Percentiles rank a stretch among this genome's conserved stretches.
These are phyloP conservation scores for Lamellibrachia columna DNA, from an alignment of 2,888 invertebrate species.

Conservation along the genomic window DNA sequence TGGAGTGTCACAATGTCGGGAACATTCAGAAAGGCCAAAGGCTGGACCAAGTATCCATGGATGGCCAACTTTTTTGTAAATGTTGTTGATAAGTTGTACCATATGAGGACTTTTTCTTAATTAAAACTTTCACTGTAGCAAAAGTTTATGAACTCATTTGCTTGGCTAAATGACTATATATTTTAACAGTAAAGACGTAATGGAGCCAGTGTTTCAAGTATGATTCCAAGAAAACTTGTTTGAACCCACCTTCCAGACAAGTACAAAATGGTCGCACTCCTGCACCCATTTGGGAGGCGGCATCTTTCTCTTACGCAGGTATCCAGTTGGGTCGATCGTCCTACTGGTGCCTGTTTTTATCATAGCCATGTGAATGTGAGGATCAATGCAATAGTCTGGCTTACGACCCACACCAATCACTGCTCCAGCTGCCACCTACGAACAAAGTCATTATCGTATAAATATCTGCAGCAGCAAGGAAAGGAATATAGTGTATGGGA, in stretches of 20 bases:
- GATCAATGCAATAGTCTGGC: slow-evolving; percentile 24
- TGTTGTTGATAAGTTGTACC: too few relatives aligned
- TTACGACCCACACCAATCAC: slow-evolving; percentile 23
- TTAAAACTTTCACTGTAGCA: too few relatives aligned
- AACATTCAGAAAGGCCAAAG: too few relatives aligned
- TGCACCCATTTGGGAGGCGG: slow-evolving; percentile 44
- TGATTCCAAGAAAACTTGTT: too few relatives aligned
- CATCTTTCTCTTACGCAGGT: slow-evolving; percentile 29
- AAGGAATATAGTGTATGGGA: not conserved
- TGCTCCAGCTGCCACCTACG: slow-evolving; percentile 31
- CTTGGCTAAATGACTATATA: too few relatives aligned
- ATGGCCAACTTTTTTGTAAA: too few relatives aligned
- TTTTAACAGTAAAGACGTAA: too few relatives aligned
- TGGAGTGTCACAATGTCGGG: too few relatives aligned
- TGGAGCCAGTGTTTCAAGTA: too few relatives aligned
- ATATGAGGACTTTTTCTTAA: too few relatives aligned
- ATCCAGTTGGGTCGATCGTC: slow-evolving; percentile 27
- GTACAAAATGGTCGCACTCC: slow-evolving; percentile 49
- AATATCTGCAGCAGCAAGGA: not conserved
- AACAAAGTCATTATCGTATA: not conserved
- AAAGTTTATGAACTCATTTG: too few relatives aligned
- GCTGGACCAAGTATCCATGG: too few relatives aligned
- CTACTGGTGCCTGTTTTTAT: slow-evolving; percentile 10
- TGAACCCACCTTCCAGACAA: slow-evolving; percentile 43
- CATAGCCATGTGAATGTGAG: slow-evolving; percentile 32